Conservation (phyloP, 2,888 invertebrate genomes). For the Aspidiotus destructor region DNA sequence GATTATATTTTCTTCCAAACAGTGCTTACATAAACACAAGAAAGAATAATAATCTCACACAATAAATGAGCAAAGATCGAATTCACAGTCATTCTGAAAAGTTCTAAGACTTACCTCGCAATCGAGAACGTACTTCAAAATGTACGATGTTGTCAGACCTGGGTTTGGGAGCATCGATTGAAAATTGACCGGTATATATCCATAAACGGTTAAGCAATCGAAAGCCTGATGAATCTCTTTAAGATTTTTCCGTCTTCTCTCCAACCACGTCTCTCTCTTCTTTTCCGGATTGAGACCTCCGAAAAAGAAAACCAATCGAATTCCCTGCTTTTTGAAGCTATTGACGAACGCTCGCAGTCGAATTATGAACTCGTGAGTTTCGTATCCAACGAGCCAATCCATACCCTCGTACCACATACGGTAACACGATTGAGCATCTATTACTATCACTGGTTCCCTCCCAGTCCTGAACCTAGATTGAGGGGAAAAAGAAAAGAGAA, state of each 20-base stretch:
- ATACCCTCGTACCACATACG: constrained; percentile 38
- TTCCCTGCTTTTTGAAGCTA: constrained; percentile 37
- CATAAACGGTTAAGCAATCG: constrained; percentile 34
- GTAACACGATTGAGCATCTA: constrained; percentile 40
- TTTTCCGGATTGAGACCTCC: constrained; percentile 39
- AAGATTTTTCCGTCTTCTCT: constrained; percentile 37
- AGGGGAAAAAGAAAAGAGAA: background rate
- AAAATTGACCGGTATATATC: constrained; percentile 35
- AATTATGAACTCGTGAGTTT: constrained; percentile 39
- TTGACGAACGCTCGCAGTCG: constrained; percentile 38
- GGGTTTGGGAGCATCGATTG: constrained; percentile 39
- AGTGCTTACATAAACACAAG: too few relatives aligned
- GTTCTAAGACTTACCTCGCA: constrained; percentile 37
- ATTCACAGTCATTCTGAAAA: too few relatives aligned
- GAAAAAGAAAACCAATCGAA: constrained; percentile 40
- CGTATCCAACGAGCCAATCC: constrained; percentile 40
- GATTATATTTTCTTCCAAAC: too few relatives aligned
- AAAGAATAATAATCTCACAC: too few relatives aligned
- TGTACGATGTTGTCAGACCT: constrained; percentile 37
- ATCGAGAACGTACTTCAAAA: constrained; percentile 37
- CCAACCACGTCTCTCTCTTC: constrained; percentile 40
- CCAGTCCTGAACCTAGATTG: constrained; percentile 33
- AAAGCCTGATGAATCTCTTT: constrained; percentile 37
- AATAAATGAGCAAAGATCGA: too few relatives aligned
- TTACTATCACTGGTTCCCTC: constrained; percentile 38